These are phyloP conservation scores for Melanargia galathea DNA, from an alignment of 2,888 invertebrate species.

Conservation along the genomic window DNA sequence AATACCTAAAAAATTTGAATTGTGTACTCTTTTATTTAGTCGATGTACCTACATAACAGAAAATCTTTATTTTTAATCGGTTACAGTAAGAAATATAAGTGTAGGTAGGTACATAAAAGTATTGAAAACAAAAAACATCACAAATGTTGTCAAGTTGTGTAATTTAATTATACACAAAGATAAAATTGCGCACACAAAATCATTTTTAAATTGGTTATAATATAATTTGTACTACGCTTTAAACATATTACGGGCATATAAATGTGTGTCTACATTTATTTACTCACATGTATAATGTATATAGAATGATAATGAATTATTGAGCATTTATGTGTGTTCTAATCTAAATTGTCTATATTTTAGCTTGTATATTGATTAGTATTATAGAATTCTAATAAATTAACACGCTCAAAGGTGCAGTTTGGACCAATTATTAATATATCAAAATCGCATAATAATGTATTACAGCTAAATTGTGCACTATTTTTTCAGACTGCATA, in stretches of 20 bases:
- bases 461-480: neutral
- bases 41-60: neutral
- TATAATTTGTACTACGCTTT: neutral
- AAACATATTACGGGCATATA: neutral
- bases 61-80: neutral
- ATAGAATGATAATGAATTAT: neutral
- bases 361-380: slow-evolving; percentile 1
- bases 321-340: neutral
- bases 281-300: neutral
- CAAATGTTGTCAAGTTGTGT: no score
- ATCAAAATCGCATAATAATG: neutral
- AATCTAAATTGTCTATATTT: slow-evolving; percentile 3
- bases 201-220: neutral
- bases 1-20: slow-evolving; percentile 13
- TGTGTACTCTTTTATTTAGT: slow-evolving; percentile 6
- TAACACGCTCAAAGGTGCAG: slow-evolving; percentile 5
- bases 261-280: neutral
- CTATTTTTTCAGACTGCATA: neutral
- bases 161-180: no score
- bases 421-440: slow-evolving; percentile 7
- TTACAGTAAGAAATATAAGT: no score
- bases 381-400: neutral
- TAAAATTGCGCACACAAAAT: no score
- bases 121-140: no score
- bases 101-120: no score